A percentile compares a stretch with the other conserved stretches of the same genome.
Conservation (phyloP, 2,113 vertebrate species). For the Periophthalmodon schlosseri region DNA sequence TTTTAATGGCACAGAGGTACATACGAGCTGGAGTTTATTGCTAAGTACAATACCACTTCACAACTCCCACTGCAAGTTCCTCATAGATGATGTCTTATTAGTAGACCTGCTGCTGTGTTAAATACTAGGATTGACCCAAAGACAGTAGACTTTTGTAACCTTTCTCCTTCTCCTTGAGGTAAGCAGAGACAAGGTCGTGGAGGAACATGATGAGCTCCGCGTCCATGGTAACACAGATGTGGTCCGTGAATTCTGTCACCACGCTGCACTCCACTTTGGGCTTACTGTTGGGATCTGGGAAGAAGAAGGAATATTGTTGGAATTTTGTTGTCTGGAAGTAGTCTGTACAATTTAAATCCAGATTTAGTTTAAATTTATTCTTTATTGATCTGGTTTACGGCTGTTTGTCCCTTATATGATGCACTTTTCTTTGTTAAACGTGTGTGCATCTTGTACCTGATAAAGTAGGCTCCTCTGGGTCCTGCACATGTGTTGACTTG, state of each 20-base stretch:
- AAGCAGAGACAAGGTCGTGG: conserved; percentile 96
- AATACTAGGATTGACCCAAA: background rate
- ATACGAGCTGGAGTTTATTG: background rate
- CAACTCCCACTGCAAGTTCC: background rate
- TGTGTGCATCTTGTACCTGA: conserved; percentile 71
- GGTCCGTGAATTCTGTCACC: conserved; percentile 98
- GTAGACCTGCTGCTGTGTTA: background rate
- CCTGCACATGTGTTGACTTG: conserved; percentile 95
- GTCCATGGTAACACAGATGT: conserved; percentile 99
- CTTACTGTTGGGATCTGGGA: conserved; percentile 86
- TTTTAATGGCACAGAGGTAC: conserved; percentile 2
- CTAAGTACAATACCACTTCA: background rate
- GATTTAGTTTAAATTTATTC: too few species aligned
- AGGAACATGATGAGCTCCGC: conserved; percentile 99
- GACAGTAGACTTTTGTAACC: conserved; percentile 71
- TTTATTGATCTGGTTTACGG: too few species aligned
- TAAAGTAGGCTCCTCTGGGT: conserved; percentile 90
- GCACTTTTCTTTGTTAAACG: background rate
- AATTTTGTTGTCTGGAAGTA: background rate
- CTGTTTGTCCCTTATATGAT: background rate
- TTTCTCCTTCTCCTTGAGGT: conserved; percentile 99
- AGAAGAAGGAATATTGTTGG: background rate
- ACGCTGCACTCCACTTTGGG: conserved; percentile 98
- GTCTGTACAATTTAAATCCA: too few species aligned
- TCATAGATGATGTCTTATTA: background rate